Conservation (phyloP, 1,140 invertebrate genomes). For the Harpegnathos saltator region DNA sequence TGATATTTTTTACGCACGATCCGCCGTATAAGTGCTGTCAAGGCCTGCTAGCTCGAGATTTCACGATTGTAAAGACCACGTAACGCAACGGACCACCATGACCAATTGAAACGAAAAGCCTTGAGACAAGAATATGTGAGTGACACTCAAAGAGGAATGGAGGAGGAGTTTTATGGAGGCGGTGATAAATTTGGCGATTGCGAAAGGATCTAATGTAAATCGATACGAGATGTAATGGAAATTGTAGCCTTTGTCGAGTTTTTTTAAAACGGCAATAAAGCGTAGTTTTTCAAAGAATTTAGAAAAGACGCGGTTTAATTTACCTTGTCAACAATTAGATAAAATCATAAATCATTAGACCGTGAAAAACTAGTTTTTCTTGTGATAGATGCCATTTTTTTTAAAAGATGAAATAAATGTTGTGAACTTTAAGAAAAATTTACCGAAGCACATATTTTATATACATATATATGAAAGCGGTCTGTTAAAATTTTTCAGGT, state of each 20-base stretch:
- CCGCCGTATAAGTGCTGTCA: constrained; percentile 62
- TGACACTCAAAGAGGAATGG: not conserved
- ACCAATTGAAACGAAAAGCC: constrained; percentile 29
- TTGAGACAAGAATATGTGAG: constrained; percentile 14
- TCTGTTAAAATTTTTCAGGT: not conserved
- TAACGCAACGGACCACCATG: constrained; percentile 42
- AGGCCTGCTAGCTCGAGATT: constrained; percentile 67
- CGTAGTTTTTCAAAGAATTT: not conserved
- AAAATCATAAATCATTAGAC: not conserved
- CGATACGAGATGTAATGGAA: not conserved
- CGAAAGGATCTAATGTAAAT: constrained; percentile 16
- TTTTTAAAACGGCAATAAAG: not conserved
- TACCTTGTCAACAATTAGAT: not conserved
- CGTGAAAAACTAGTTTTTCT: not conserved
- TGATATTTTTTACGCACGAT: constrained; percentile 45
- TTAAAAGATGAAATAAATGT: not conserved
- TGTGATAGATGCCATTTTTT: not conserved
- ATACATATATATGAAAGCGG: too few species aligned
- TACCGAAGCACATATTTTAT: too few species aligned
- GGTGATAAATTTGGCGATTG: not conserved
- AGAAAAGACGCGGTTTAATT: not conserved
- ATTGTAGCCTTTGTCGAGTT: not conserved
- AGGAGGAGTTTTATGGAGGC: not conserved
- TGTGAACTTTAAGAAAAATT: too few species aligned
- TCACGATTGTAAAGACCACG: constrained; percentile 53